A percentile compares a stretch with the other conserved stretches of the same genome.
phyloP scores from a whole-genome alignment of 2,888 invertebrate species.

The Phengaris alcon region DNA sequence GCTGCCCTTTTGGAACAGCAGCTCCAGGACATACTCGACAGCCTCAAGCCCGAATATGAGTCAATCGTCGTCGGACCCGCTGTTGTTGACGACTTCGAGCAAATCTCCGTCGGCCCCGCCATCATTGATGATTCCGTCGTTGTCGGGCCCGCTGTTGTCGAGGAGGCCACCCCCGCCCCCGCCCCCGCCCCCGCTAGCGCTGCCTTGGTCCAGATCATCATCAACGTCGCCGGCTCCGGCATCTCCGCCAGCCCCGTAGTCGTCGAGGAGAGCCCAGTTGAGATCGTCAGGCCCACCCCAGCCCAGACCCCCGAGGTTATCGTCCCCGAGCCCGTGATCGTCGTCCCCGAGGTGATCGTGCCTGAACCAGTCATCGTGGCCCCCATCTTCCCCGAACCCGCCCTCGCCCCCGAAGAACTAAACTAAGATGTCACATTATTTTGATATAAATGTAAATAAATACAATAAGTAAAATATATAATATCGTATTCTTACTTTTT shows the following conservation, averaged over 20 bases:
- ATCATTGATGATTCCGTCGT: slow-evolving; percentile 33
- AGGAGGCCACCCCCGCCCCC: slow-evolving; percentile 28
- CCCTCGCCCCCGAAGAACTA: slow-evolving; percentile 10
- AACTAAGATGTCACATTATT: neutral
- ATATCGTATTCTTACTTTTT: too few species aligned
- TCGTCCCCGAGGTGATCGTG: slow-evolving; percentile 29
- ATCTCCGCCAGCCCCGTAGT: slow-evolving; percentile 31
- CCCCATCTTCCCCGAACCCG: slow-evolving; percentile 13
- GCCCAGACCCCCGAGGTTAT: slow-evolving; percentile 24
- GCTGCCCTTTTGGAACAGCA: slow-evolving; percentile 32
- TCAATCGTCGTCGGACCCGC: slow-evolving; percentile 30
- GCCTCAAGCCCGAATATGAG: slow-evolving; percentile 34
- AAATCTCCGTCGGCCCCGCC: slow-evolving; percentile 38
- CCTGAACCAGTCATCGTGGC: slow-evolving; percentile 31
- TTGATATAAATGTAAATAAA: neutral
- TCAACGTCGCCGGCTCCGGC: slow-evolving; percentile 37
- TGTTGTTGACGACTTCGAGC: slow-evolving; percentile 37
- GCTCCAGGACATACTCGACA: slow-evolving; percentile 41
- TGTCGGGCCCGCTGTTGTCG: slow-evolving; percentile 35
- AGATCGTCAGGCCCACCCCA: slow-evolving; percentile 26
- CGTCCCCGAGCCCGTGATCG: slow-evolving; percentile 34
- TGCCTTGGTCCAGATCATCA: slow-evolving; percentile 43
- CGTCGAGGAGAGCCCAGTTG: slow-evolving; percentile 32
- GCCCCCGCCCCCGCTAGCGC: slow-evolving; percentile 30
- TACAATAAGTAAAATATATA: neutral